A percentile compares a stretch with the other conserved stretches of the same genome.
These are phyloP conservation scores for Myrmecophaga tridactyla DNA, from an alignment of 2,113 vertebrate species.

Conservation along the genomic window DNA sequence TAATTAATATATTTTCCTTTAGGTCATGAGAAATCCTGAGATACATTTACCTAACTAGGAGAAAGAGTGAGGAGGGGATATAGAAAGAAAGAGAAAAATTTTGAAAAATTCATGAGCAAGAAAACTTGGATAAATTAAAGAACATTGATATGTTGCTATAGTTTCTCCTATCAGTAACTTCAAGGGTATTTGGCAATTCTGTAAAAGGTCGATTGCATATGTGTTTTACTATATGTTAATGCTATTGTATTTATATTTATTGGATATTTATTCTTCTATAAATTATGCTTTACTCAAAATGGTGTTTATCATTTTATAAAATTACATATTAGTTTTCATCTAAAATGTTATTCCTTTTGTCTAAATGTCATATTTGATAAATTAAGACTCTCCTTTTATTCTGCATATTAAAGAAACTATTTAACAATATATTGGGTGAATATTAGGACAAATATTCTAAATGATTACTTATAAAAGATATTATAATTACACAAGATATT, in stretches of 20 bases:
- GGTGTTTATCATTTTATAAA: background rate
- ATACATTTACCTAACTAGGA: constrained; percentile 29
- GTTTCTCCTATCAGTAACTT: background rate
- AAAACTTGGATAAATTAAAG: constrained; percentile 1
- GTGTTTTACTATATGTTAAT: background rate
- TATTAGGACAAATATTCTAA: background rate
- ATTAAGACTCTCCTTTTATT: background rate
- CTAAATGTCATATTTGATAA: background rate
- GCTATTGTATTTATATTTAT: too few relatives aligned
- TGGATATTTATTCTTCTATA: background rate
- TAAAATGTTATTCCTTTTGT: background rate
- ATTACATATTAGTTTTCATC: background rate
- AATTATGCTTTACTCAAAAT: background rate
- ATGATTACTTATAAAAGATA: background rate
- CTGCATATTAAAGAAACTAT: background rate
- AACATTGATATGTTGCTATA: background rate
- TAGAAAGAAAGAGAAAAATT: background rate
- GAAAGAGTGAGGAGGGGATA: background rate
- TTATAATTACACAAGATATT: background rate
- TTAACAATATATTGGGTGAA: background rate
- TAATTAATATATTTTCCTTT: constrained; percentile 61
- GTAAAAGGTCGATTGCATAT: background rate
- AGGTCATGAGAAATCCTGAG: background rate
- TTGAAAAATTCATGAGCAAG: constrained; percentile 31
- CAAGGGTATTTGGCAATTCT: background rate